Percentiles rank a stretch among this genome's conserved stretches.
These are phyloP conservation scores for Bembecia ichneumoniformis DNA, from an alignment of 2,888 invertebrate species.

Conservation along the genomic window DNA sequence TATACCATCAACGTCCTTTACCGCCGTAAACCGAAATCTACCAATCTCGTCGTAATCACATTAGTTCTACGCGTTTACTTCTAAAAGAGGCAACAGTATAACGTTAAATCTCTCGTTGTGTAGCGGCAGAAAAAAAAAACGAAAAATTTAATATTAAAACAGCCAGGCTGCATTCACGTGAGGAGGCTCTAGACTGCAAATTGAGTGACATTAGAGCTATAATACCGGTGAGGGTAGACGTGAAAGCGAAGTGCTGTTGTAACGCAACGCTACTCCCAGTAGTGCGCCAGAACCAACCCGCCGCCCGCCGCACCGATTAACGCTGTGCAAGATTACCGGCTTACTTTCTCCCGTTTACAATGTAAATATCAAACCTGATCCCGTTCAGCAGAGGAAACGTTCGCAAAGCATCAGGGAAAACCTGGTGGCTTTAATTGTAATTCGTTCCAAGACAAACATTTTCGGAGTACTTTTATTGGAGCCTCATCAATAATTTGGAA, in stretches of 20 bases:
- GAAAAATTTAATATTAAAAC: constrained; percentile 67
- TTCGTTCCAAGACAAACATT: background rate
- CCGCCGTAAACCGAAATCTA: constrained; percentile 36
- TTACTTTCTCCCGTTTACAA: background rate
- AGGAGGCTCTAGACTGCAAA: constrained; percentile 67
- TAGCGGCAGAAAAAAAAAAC: constrained; percentile 21
- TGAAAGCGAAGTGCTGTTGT: constrained; percentile 59
- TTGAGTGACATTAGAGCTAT: constrained; percentile 70
- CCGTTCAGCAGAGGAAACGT: background rate
- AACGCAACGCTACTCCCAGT: constrained; percentile 36
- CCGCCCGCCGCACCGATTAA: background rate
- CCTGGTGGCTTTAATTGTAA: background rate
- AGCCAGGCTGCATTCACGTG: constrained; percentile 62
- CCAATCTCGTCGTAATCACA: constrained; percentile 48
- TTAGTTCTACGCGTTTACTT: constrained; percentile 64
- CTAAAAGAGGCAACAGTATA: constrained; percentile 65
- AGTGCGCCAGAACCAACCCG: constrained; percentile 21
- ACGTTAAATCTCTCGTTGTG: constrained; percentile 40
- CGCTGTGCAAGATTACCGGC: background rate
- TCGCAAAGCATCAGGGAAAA: constrained; percentile 5
- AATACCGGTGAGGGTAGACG: constrained; percentile 57
- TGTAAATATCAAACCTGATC: background rate
- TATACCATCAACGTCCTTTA: background rate
- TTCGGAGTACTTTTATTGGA: background rate
- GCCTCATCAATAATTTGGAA: no score